phyloP scores from a whole-genome alignment of 2,797 vertebrate genomes.

The Avahi laniger region DNA sequence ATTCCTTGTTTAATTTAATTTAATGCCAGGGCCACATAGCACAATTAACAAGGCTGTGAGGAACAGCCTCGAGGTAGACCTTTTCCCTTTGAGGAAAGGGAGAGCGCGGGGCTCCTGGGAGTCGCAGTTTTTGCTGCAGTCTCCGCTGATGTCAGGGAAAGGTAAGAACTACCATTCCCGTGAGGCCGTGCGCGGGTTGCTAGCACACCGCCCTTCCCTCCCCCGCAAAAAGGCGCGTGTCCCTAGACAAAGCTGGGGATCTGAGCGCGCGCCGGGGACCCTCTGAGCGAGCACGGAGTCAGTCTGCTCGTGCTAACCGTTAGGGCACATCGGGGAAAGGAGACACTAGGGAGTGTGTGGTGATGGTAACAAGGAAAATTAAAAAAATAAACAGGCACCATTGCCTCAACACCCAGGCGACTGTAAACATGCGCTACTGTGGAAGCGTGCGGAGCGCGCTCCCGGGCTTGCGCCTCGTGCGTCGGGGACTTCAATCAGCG shows the following conservation, averaged over 20 bases:
- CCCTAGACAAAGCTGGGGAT: not conserved
- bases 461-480: rapidly evolving
- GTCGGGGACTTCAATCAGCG: not conserved
- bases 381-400: not conserved
- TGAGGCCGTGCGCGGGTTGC: not conserved
- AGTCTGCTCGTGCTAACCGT: no score
- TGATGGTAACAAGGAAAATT: not conserved
- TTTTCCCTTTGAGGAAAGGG: not conserved
- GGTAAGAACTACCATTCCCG: constrained; percentile 73
- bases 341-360: not conserved
- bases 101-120: not conserved
- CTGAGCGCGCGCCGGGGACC: not conserved
- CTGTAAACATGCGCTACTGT: rapidly evolving
- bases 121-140: not conserved
- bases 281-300: rapidly evolving
- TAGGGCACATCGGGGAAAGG: not conserved
- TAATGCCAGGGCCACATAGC: not conserved
- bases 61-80: not conserved
- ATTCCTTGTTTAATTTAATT: not conserved
- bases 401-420: rapidly evolving
- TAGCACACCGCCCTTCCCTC: not conserved
- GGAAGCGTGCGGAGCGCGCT: not conserved
- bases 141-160: rapidly evolving
- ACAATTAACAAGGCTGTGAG: not conserved
- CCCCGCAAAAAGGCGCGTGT: not conserved